Percentiles rank a stretch among this genome's conserved stretches.
phyloP scores from a whole-genome alignment of 1,140 invertebrate genomes.

The Trichomalopsis sarcophagae region DNA sequence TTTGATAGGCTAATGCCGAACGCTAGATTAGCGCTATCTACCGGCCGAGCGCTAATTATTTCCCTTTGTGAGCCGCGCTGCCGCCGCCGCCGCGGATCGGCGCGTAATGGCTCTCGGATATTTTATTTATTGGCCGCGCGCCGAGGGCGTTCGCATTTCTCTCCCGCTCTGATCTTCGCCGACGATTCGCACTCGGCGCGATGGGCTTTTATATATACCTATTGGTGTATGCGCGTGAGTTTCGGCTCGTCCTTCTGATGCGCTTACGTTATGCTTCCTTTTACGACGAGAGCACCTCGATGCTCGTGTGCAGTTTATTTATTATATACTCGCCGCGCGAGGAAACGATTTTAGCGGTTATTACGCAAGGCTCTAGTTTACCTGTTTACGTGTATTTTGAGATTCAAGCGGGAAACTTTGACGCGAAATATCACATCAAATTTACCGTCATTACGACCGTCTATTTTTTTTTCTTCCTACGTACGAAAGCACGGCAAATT shows the following conservation, averaged over 20 bases:
- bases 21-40: constrained; percentile 73
- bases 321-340: neutral
- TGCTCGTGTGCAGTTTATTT: neutral
- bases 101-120: constrained; percentile 64
- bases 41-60: constrained; percentile 71
- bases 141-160: constrained; percentile 1
- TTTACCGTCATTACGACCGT: no score
- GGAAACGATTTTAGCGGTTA: no score
- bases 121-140: constrained; percentile 63
- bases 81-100: constrained; percentile 57
- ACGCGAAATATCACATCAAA: neutral
- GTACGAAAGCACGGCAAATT: neutral
- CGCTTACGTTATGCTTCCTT: constrained; percentile 10
- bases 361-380: no score
- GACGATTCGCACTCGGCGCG: neutral
- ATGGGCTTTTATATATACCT: neutral
- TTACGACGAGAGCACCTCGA: neutral
- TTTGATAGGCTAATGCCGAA: constrained; percentile 75
- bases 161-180: constrained; percentile 7
- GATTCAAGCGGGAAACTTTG: neutral
- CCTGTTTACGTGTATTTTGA: no score
- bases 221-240: neutral
- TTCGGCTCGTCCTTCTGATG: neutral
- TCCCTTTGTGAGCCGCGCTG: constrained; percentile 64
- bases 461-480: no score